These are phyloP conservation scores for Larimichthys crocea DNA, from an alignment of 2,113 vertebrate species.

Conservation along the genomic window DNA sequence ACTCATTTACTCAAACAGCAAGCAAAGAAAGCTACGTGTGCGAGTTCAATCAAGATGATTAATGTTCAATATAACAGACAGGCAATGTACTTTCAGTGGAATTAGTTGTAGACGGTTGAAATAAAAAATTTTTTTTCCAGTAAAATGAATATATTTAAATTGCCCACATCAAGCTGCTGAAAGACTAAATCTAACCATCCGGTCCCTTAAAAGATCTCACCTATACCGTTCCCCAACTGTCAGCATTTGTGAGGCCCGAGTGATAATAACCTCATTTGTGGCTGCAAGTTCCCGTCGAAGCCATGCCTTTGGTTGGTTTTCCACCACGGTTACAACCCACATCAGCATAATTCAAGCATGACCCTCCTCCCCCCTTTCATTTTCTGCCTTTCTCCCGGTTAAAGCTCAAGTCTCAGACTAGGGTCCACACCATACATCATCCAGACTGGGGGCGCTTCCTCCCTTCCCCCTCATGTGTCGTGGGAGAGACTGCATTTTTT, in stretches of 20 bases:
- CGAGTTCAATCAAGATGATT: background rate
- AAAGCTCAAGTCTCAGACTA: slow-evolving; percentile 68
- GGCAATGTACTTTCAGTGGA: background rate
- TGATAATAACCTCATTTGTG: slow-evolving; percentile 74
- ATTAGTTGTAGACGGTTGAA: background rate
- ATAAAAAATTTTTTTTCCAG: background rate
- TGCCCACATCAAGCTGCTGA: background rate
- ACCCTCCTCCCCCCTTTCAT: slow-evolving; percentile 77
- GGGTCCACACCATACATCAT: slow-evolving; percentile 84
- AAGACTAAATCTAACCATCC: slow-evolving; percentile 7
- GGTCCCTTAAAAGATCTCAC: slow-evolving; percentile 10
- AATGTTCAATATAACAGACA: background rate
- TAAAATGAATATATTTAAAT: background rate
- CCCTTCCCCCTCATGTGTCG: slow-evolving; percentile 47
- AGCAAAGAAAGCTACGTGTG: background rate
- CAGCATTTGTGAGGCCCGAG: slow-evolving; percentile 47
- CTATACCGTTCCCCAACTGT: slow-evolving; percentile 41
- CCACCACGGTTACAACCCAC: slow-evolving; percentile 63
- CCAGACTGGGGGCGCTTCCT: slow-evolving; percentile 50
- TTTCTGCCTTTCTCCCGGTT: slow-evolving; percentile 74
- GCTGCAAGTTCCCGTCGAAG: slow-evolving; percentile 39
- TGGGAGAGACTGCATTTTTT: slow-evolving; percentile 59
- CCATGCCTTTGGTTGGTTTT: slow-evolving; percentile 56
- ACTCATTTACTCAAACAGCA: background rate
- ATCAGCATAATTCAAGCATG: slow-evolving; percentile 86